Base-by-base conservation (phyloP, 2,113 vertebrate genomes). In the Oncorhynchus masou region DNA sequence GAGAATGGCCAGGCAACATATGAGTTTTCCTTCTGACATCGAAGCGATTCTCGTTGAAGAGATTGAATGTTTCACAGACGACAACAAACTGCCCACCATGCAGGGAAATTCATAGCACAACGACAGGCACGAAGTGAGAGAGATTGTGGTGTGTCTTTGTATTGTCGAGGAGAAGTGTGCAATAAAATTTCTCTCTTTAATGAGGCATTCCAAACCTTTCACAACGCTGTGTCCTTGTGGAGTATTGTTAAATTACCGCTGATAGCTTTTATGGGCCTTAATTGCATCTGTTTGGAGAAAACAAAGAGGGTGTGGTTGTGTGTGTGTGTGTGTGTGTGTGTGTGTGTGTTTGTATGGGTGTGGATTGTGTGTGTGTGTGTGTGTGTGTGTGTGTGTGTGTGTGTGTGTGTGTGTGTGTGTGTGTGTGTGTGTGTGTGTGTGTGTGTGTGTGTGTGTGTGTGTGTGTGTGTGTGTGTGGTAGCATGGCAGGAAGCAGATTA, bases 161-260 rank as follows among this genome's bases (percentile, higher is more conserved):
- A 57, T 57, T 57, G 39, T 57, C 20, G 54, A 57, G 5, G 54
- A 15, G 20, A 57, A 57, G 4, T 57, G 20, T 57, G 54, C 54
- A 20, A 45, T 45, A 45, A 70, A 54, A 45, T 57, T 49, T 22
- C 49, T 24, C 65, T 49, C 67, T 73, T 54, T 67, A 29, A 16
- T 13, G 16, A 34, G n/a, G 54, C 69, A 3, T 20, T 57, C 31
- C 29, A 20, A 19, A 27, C 54, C 11, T 16, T 34, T 34, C 24
- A 72, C 51, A 67, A 51, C 25, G 11, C 57, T 24, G 59, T 62
- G 66, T 74, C 82, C 78, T 72, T 70, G 60, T 51, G 75, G 71
- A 78, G 51, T 57, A 45, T 29, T 77, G 76, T n/a, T 25, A 77
- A 81, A 81, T 84, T 79, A 84, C 25, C n/a, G 74, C 74, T 79